Evolutionary conservation across 2,888 invertebrate genomes (phyloP).

Genomic region (Coelinius sp.): DNA sequence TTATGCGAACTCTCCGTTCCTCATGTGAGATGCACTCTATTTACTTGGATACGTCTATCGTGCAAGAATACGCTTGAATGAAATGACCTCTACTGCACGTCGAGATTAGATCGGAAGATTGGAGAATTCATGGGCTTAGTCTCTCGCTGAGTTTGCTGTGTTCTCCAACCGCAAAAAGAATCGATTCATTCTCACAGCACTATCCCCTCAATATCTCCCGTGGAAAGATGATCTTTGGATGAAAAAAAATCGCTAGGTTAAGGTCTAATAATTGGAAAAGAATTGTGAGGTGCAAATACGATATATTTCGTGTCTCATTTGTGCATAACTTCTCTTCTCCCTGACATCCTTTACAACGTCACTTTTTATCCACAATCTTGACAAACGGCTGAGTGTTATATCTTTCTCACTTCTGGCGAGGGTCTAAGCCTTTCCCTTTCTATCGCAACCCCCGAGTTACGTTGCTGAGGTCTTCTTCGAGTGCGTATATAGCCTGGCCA

Average conservation of each 20-base stretch:
- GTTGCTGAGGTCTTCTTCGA: not conserved
- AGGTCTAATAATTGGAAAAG: not conserved
- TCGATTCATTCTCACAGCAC: slow-evolving; percentile 30
- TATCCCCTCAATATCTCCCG: not conserved
- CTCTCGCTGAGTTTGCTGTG: not conserved
- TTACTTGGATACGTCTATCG: slow-evolving; percentile 50
- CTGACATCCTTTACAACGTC: not conserved
- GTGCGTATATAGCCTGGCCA: slow-evolving; percentile 26
- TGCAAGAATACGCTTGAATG: not conserved
- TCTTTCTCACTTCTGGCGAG: slow-evolving; percentile 49
- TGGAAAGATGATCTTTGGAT: too few species aligned
- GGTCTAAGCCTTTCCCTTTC: slow-evolving; percentile 18
- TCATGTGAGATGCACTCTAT: slow-evolving; percentile 64
- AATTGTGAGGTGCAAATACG: not conserved
- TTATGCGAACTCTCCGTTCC: slow-evolving; percentile 55
- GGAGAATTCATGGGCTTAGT: not conserved
- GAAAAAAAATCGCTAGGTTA: not conserved
- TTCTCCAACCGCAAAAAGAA: not conserved
- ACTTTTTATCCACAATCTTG: slow-evolving; percentile 54
- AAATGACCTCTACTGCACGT: not conserved
- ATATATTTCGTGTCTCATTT: not conserved
- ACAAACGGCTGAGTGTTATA: slow-evolving; percentile 54
- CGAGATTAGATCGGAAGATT: slow-evolving; percentile 13
- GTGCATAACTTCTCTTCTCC: not conserved
- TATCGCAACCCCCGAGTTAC: not conserved